Evolutionary conservation across 2,797 vertebrate genomes (phyloP), one percentile per base, ranked within the genome.

Genomic region (Ambastaia sidthimunki): DNA sequence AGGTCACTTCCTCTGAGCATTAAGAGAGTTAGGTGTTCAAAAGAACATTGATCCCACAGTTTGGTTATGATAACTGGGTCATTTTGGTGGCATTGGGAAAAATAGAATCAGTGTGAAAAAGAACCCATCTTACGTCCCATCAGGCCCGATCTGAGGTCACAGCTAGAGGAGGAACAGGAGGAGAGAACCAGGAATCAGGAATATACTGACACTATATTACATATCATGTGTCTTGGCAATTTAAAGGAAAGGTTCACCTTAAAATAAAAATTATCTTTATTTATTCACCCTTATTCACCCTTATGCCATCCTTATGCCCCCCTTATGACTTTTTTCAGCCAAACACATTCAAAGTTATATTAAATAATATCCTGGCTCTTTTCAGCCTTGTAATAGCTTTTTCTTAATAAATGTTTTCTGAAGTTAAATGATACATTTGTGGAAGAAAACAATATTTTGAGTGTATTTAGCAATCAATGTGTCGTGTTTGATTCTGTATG

Each of bases 121-220:
- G 80, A 81, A 83, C 82, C 62, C 28, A 69, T 89, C 88, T 91
- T 90, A 90, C 89, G 88, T 80, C 84, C 78, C 79, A 70, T 89
- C 87, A 90, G 87, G 83, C 87, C 69, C 80, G 88, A 81, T 89
- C 88, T 88, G 85, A 90, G 85, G 83, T 86, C 88, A 89, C 81
- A 86, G 89, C 90, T 91, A 86, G 84, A 89, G 86, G 82, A 81
- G 73, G 89, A 83, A 89, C 82, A 87, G 87, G 85, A 88, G 86
- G 88, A 85, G 67, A 86, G 47, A 81, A 76, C 31, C 28, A 28
- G 28, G 28, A 28, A 67, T 88, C 85, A 89, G 84, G 81, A 74
- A 77, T 69, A 85, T 50, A 54, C 71, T 23, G 67, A 68, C 71
- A 78, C 15, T 65, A 71, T n/a, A 41, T 10, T 21, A 50, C 18